Evolutionary conservation across 2,888 invertebrate species (phyloP).

Genomic region (Drosophila acutilabella): DNA sequence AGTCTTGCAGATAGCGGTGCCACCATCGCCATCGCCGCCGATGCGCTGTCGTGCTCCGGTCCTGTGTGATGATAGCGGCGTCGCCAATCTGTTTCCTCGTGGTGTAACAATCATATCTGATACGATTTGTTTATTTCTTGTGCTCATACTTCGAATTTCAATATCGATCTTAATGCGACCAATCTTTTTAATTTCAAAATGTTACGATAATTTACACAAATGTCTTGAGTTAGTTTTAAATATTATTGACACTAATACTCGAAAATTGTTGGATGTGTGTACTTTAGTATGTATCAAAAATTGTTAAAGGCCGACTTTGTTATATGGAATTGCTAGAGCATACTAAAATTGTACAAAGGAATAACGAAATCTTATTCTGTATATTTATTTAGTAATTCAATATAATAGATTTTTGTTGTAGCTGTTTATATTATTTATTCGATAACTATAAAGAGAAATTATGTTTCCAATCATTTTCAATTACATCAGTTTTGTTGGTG

Average conservation of each 20-base stretch:
- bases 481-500: background rate
- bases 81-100: conserved; percentile 34
- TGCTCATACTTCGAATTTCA: conserved; percentile 46
- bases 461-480: background rate
- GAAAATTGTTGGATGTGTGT: conserved; percentile 8
- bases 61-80: conserved; percentile 54
- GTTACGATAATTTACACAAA: conserved; percentile 30
- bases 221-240: conserved; percentile 2
- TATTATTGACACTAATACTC: conserved; percentile 1
- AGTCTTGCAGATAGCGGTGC: conserved; percentile 46
- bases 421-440: background rate
- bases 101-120: conserved; percentile 11
- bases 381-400: background rate
- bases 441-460: conserved; percentile 8
- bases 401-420: too few species aligned
- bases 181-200: conserved; percentile 48
- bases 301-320: conserved; percentile 20
- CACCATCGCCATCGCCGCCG: conserved; percentile 70
- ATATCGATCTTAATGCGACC: conserved; percentile 47
- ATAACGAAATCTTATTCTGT: background rate
- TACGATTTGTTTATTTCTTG: conserved; percentile 11
- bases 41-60: conserved; percentile 40
- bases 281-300: background rate
- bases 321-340: background rate
- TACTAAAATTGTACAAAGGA: background rate